Percentiles rank a stretch among this genome's conserved stretches.
Conservation (phyloP, 2,113 vertebrate genomes). For the Myotis yumanensis region DNA sequence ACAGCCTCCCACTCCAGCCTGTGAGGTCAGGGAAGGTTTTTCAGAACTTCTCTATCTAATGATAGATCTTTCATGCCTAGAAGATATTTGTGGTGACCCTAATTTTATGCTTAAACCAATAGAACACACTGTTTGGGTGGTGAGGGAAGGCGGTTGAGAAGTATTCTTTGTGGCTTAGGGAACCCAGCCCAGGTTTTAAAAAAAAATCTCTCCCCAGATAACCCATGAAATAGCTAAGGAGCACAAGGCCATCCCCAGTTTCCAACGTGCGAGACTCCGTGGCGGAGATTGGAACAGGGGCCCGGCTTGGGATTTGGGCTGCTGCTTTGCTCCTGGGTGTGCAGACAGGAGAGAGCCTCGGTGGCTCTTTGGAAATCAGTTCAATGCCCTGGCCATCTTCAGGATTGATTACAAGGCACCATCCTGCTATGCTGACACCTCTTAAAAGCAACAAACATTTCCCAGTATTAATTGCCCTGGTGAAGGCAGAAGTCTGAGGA, state of each 20-base stretch:
- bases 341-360: slow-evolving; percentile 11
- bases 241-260: neutral
- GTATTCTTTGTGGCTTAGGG: slow-evolving; percentile 46
- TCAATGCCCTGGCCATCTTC: slow-evolving; percentile 62
- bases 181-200: slow-evolving; percentile 35
- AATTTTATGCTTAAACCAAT: slow-evolving; percentile 60
- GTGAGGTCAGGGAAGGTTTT: slow-evolving; percentile 44
- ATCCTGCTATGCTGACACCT: slow-evolving; percentile 75
- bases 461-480: slow-evolving; percentile 60
- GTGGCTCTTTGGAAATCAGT: slow-evolving; percentile 64
- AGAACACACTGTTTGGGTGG: slow-evolving; percentile 46
- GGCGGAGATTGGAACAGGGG: neutral
- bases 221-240: neutral
- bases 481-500: slow-evolving; percentile 60
- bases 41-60: slow-evolving; percentile 39
- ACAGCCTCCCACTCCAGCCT: neutral
- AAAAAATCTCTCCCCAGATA: slow-evolving; percentile 39
- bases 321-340: slow-evolving; percentile 2
- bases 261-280: neutral
- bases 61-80: slow-evolving; percentile 50
- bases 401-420: slow-evolving; percentile 68
- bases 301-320: neutral
- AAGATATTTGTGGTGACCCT: slow-evolving; percentile 63
- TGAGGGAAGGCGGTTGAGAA: slow-evolving; percentile 44
- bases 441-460: slow-evolving; percentile 72